Percentiles rank a stretch among this genome's conserved stretches.
These are phyloP conservation scores for Protaetia brevitarsis DNA, from an alignment of 1,140 invertebrate genomes.

Conservation along the genomic window DNA sequence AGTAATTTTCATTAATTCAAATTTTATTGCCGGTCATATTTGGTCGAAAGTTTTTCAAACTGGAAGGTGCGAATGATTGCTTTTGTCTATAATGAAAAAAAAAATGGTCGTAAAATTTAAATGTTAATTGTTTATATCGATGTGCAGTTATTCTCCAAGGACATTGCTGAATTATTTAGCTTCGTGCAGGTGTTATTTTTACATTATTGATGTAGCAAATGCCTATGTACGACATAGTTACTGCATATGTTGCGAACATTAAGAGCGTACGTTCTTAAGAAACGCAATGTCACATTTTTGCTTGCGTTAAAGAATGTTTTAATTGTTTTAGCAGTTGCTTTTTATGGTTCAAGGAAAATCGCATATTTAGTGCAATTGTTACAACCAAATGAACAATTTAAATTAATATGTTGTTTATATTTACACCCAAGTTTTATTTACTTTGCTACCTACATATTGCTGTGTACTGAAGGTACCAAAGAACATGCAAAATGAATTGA, in stretches of 20 bases:
- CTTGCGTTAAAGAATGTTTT: too few relatives aligned
- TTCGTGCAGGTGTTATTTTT: neutral
- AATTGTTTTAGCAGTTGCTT: too few relatives aligned
- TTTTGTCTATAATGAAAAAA: neutral
- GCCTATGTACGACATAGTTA: neutral
- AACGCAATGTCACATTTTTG: too few relatives aligned
- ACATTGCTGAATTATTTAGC: neutral
- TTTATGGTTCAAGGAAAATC: too few relatives aligned
- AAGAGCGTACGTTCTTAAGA: too few relatives aligned
- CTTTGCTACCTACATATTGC: too few relatives aligned
- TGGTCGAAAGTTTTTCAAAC: neutral
- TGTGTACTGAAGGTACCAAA: too few relatives aligned
- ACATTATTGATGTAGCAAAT: neutral
- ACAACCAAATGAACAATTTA: too few relatives aligned
- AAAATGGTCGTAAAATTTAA: neutral
- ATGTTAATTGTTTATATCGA: neutral
- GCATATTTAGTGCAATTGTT: too few relatives aligned
- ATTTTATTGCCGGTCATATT: neutral
- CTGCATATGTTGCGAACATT: neutral
- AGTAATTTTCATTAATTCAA: neutral
- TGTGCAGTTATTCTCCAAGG: neutral
- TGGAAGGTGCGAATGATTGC: neutral
- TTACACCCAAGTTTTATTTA: too few relatives aligned
- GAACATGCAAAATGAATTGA: too few relatives aligned
- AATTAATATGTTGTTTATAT: too few relatives aligned